Evolutionary conservation across 2,888 invertebrate species (phyloP).

Genomic region (Chamaedrilus cognettii): DNA sequence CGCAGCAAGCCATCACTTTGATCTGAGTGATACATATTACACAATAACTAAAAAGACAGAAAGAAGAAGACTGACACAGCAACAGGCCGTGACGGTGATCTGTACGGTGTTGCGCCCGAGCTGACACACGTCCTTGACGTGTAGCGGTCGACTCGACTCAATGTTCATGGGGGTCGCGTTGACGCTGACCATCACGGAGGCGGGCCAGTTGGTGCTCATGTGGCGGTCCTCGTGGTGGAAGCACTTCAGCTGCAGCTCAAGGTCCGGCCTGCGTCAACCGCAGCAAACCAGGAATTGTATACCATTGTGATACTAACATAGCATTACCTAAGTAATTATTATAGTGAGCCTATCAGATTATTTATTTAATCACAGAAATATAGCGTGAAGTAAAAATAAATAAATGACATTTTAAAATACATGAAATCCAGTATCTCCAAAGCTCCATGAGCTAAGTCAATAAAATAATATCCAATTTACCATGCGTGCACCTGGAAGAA

Average conservation of each 20-base stretch:
- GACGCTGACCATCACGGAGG: conserved; percentile 30
- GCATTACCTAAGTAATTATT: too few species aligned
- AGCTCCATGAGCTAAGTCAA: too few species aligned
- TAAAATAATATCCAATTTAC: too few species aligned
- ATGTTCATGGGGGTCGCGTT: conserved; percentile 30
- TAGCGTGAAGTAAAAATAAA: too few species aligned
- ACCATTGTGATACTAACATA: too few species aligned
- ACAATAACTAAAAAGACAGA: not conserved
- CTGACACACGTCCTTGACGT: conserved; percentile 28
- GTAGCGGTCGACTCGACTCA: conserved; percentile 24
- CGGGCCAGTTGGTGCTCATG: conserved; percentile 31
- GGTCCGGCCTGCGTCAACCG: conserved; percentile 24
- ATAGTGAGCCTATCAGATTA: too few species aligned
- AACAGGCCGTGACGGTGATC: conserved; percentile 28
- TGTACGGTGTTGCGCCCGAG: conserved; percentile 24
- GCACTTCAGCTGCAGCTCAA: conserved; percentile 29
- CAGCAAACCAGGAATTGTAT: too few species aligned
- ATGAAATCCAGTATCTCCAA: too few species aligned
- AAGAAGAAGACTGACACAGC: conserved; percentile 20
- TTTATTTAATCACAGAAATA: too few species aligned
- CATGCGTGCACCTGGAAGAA: too few species aligned
- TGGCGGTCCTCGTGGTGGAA: conserved; percentile 29
- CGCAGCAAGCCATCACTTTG: not conserved
- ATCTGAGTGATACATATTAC: not conserved
- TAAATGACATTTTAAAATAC: not conserved